Conservation (phyloP, 92 coral and sea anemone species). For the Porites lobata region DNA sequence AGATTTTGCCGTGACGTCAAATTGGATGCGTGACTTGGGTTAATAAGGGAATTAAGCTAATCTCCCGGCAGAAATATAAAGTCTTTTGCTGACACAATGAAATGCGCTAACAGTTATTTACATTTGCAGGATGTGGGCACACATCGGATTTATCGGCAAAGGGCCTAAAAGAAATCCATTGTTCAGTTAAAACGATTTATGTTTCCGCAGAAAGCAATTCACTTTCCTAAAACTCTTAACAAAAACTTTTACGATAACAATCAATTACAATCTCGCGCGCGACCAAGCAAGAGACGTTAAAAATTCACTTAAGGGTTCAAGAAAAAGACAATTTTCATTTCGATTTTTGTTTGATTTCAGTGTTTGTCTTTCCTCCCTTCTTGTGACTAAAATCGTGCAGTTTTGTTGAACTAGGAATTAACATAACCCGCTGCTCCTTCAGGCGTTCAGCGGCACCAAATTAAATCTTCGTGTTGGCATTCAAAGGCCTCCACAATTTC, state of each 20-base stretch:
- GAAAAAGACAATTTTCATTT: background rate
- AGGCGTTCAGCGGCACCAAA: conserved; percentile 39
- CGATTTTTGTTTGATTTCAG: conserved; percentile 27
- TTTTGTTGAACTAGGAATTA: conserved; percentile 51
- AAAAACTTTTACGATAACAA: conserved; percentile 28
- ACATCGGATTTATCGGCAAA: conserved; percentile 41
- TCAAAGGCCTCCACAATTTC: background rate
- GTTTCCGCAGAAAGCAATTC: conserved; percentile 62
- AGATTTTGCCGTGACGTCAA: conserved; percentile 37
- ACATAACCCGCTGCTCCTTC: conserved; percentile 40
- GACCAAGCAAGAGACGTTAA: conserved; percentile 3
- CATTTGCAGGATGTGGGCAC: conserved; percentile 80
- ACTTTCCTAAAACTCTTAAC: conserved; percentile 32
- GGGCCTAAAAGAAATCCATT: conserved; percentile 49
- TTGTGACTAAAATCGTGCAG: conserved; percentile 34
- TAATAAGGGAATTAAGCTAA: conserved; percentile 84
- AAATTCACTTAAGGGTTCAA: conserved; percentile 3
- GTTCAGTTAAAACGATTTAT: conserved; percentile 70
- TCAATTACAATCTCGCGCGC: conserved; percentile 13
- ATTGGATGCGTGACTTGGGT: conserved; percentile 85
- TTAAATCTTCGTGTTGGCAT: conserved; percentile 53
- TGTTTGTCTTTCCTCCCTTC: conserved; percentile 26
- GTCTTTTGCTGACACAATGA: conserved; percentile 60
- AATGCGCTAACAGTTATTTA: conserved; percentile 73
- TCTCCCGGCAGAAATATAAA: conserved; percentile 66